Evolutionary conservation across 2,888 invertebrate species (phyloP), one percentile per base, ranked within the genome.

Genomic region (Dyspetes luteomarginatus): DNA sequence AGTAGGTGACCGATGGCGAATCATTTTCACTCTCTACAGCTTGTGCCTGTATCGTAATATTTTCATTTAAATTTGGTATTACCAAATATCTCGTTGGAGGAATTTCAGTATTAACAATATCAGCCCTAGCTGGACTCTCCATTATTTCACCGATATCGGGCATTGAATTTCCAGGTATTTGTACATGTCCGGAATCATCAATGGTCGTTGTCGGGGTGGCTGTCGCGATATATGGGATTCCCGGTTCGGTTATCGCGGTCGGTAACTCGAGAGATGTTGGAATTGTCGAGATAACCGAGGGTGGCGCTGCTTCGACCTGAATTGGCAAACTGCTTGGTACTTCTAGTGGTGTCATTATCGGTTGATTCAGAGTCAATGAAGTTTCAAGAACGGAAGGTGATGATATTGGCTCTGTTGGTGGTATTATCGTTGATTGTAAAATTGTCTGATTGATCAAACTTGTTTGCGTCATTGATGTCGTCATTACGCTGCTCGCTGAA

Each of bases 331-430:
- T 95, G 43, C 93, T 93, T 3, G 96, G 96, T 24, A 95, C 94
- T 91, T 97, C 97, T 26, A 96, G 92, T 0, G 97, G 95, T 0
- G 97, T 96, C 97, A 97, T 97, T 68, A 97, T 97, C 0, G 97
- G 96, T 90, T 95, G 96, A 88, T 96, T 94, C 15, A 96, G 93
- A 9, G 95, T 94, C 3, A 96, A 93, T 84, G 96, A 96, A 0
- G 97, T 97, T 90, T 96, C 97, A 2, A 95, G 94, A 0, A 96
- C 96, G 82, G 95, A 94, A 75, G 95, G 92, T 26, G 93, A 93
- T 72, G 93, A 93, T 86, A 93, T 92, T 91, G 91, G 94, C 92
- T 86, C 93, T 89, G 74, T 94, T 89, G 85, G 94, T 91, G 91
- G 93, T 92, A 80, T 95, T 93, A 91, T 94, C 93, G 92, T 91